Base-by-base conservation (phyloP, 2,113 vertebrate species). In the Albula goreensis region DNA sequence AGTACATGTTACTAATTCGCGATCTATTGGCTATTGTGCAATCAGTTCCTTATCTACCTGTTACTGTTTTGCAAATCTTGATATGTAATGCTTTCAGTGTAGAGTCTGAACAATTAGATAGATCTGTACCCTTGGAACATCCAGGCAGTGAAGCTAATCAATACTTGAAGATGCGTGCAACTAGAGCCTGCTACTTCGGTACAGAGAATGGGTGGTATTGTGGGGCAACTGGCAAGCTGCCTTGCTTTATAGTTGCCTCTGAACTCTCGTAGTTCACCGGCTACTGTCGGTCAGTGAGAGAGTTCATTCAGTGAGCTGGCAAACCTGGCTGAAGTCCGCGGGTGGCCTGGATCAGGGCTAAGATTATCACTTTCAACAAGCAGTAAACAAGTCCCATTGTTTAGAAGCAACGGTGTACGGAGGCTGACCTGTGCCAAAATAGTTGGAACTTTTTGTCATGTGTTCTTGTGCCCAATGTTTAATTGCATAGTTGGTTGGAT, bases 211-310 rank as follows among this genome's bases (percentile, higher is more conserved):
- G 19, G 22, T 17, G 63, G 22, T 4, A 17, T 17, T 17, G 13
- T 17, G 22, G 63, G 70, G 70, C 70, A 74, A 74, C 17, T 74
- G 70, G n/a, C n/a, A 74, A 4, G 70, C 70, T 25, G 70, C 70
- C 70, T 50, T 80, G 78, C 11, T 50, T 50, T 80, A 50, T 17
- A 80, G 78, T 80, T 80, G 78, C 78, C 50, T 80, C 49, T 80
- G 78, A 80, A 51, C 2, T 79, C 78, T 80, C 13, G 15, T 2
- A 19, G 41, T 50, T 3, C 48, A 2, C 78, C 48, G 78, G 78
- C 78, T 80, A 80, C 78, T 80, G 3, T 80, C 78, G 78, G 78
- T 80, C 78, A 50, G 50, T 2, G 19, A 5, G 48, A 48, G 78
- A 49, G 41, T 80, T 17, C 13, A 50, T 80, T 80, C 41, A 51